Evolutionary conservation across 2,888 invertebrate species (phyloP), one percentile per base, ranked within the genome.

Genomic region (Pinctada fucata): DNA sequence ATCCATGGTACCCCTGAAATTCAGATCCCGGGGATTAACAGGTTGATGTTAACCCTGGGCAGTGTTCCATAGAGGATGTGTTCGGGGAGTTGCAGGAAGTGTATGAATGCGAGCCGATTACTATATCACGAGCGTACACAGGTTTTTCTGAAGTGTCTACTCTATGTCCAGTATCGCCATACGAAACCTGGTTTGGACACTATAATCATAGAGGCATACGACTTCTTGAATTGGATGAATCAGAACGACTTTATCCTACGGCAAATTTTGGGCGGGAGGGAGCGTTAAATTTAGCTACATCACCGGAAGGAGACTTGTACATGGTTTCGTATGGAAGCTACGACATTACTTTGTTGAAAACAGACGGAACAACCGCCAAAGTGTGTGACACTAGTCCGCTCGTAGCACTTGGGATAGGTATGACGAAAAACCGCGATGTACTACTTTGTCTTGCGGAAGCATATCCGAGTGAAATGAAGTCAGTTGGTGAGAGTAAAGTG

Each of bases 61-160:
- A 58, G 31, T 72, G 51, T 49, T 31, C 72, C 8, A 72, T 72
- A n/a, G 47, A 49, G 8, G 72, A 72, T 13, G 52, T 72, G 1
- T 72, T 72, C 52, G 72, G 72, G 3, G 72, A 72, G n/a, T 51
- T 72, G 13, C 51, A 72, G 13, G 72, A 72, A 58, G 72, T 72
- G 16, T 13, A 52, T 45, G 72, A 72, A 31, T 72, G 72, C 45
- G 72, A 72, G 58, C 72, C 72, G 45, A 51, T 51, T 47, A 51
- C 52, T 31, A 52, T 72, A 58, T 52, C 72, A 3, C 47, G 72
- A 58, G 47, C 51, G n/a, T 31, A 51, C 31, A 72, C 58, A 45
- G 72, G 72, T 2, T 72, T 72, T 58, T 51, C 72, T 16, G 72
- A 72, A 72, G 72, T 72, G 58, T 72, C 72, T 31, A 51, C 72